Percentiles rank a stretch among this genome's conserved stretches.
Evolutionary conservation across 2,113 vertebrate species (phyloP).

Genomic region (Tragelaphus strepsiceros): DNA sequence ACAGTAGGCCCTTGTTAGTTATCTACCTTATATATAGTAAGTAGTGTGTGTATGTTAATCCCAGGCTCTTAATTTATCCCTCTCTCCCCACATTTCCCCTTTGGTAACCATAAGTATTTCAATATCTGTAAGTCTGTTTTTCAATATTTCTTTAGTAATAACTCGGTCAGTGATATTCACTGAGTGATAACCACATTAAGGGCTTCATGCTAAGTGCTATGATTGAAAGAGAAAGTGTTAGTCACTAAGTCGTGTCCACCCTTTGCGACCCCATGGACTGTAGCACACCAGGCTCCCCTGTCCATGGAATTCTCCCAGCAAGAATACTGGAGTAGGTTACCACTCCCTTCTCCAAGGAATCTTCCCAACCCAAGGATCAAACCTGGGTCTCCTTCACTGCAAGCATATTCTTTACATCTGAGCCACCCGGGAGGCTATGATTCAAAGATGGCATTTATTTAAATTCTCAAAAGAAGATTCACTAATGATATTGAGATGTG

Average conservation of each 20-base stretch:
- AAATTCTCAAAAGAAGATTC: neutral
- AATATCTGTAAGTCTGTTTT: neutral
- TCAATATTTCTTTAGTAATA: neutral
- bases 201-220: neutral
- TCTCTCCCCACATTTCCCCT: neutral
- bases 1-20: neutral
- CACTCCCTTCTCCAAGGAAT: neutral
- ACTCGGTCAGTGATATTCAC: neutral
- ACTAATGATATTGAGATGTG: neutral
- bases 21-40: neutral
- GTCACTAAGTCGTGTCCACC: accelerated
- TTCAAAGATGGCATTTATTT: neutral
- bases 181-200: neutral
- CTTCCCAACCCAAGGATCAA: neutral
- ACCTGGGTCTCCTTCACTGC: neutral
- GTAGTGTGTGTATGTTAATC: neutral
- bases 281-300: neutral
- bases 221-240: neutral
- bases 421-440: neutral
- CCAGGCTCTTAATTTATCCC: neutral
- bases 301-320: neutral
- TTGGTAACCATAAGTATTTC: neutral
- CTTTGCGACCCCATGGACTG: neutral
- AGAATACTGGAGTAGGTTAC: neutral
- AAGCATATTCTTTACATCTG: neutral